Evolutionary conservation across 2,888 invertebrate species (phyloP).

Genomic region (Drosophila engyochracea): DNA sequence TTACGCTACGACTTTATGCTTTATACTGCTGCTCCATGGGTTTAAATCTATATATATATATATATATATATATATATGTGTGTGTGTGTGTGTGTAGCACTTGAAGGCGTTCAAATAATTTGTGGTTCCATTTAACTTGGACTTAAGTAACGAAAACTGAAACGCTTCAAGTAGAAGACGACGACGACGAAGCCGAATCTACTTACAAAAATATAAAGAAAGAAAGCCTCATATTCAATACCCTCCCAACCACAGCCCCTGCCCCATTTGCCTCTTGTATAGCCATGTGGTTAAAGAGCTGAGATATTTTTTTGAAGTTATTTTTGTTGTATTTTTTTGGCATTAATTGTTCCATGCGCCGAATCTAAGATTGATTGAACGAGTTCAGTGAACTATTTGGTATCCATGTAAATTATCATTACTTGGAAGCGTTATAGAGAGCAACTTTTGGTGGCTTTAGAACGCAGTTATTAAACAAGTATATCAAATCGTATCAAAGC

Average conservation of each 20-base stretch:
- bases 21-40: constrained; percentile 18
- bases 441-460: constrained; percentile 8
- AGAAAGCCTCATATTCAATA: constrained; percentile 67
- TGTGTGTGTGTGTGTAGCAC: constrained; percentile 59
- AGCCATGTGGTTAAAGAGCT: constrained; percentile 56
- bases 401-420: constrained; percentile 66
- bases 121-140: constrained; percentile 80
- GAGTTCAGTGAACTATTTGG: constrained; percentile 67
- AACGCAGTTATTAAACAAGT: constrained; percentile 47
- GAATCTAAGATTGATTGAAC: constrained; percentile 80
- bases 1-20: constrained; percentile 72
- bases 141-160: constrained; percentile 73
- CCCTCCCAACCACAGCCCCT: constrained; percentile 12
- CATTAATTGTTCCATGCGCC: constrained; percentile 80
- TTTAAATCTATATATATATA: constrained; percentile 17
- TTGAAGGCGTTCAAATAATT: constrained; percentile 81
- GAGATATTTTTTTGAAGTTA: constrained; percentile 51
- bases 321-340: constrained; percentile 60
- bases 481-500: constrained; percentile 20
- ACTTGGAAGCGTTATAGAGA: constrained; percentile 19
- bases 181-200: constrained; percentile 48
- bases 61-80: constrained; percentile 10
- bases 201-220: constrained; percentile 61
- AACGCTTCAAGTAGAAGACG: constrained; percentile 67
- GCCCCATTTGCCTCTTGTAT: background rate